Base-by-base conservation (phyloP, 2,113 vertebrate species). In the Spilogale gracilis region DNA sequence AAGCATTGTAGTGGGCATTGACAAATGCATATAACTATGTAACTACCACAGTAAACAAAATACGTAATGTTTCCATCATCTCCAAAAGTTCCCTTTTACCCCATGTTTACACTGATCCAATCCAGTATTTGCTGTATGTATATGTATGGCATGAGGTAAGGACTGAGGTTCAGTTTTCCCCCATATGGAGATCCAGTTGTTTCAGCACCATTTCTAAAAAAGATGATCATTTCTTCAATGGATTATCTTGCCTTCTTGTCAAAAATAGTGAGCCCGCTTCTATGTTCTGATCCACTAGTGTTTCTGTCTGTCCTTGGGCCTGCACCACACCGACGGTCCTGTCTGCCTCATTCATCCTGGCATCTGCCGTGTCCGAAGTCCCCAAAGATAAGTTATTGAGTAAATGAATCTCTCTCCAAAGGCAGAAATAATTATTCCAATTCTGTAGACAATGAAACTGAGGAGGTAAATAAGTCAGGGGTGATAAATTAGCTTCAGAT, bases 321-420 rank as follows among this genome's bases (percentile, higher is more conserved):
- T 20, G 21, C 8, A 14, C 43, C 7, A 6, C 13, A 45, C 9
- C 21, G 48, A 56, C 12, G 6, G 30, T 17, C 9, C 58, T 23
- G 13, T 50, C 23, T 73, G 4, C 69, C 60, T 69, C 91, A 27
- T 25, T 78, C 21, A 48, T 56, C 73, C 89, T n/a, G 52, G 79
- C 63, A 58, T 52, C 58, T 82, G 16, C 17, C 25, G 38, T n/a
- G 60, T 74, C 60, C 83, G 23, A 50, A 16, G 14, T 11, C 61
- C 58, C 45, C 50, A 45, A 93, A 32, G 67, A 0, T 17, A 38
- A 48, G 71, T 52, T 82, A 38, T 18, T 84, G 61, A 79, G 79
- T 45, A 88, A 82, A 52, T 32, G 61, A 91, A 61, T 87, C 87
- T 76, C 56, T 94, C 63, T 82, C 13, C 76, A 78, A 84, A 58